Evolutionary conservation across 2,113 vertebrate species (phyloP).

Genomic region (Stegostoma tigrinum): DNA sequence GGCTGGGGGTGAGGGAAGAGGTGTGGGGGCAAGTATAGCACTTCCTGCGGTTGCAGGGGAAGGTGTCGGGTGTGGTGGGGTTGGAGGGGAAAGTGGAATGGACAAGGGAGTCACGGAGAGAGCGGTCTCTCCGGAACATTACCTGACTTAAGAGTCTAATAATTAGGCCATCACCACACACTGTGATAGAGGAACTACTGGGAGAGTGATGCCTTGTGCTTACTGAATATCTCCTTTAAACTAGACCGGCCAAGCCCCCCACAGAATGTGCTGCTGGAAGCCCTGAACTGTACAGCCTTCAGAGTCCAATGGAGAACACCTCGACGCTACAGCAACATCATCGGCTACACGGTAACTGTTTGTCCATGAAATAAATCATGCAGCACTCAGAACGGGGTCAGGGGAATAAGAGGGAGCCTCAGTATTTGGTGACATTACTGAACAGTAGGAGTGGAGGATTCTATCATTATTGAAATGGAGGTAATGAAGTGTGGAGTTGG

Average conservation of each 20-base stretch:
- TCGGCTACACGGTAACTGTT: slow-evolving; percentile 72
- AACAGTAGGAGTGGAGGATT: background rate
- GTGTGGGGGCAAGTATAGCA: too few relatives aligned
- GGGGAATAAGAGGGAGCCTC: background rate
- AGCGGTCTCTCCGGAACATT: too few relatives aligned
- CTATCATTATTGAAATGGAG: background rate
- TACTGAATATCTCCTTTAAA: slow-evolving; percentile 39
- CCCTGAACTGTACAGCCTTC: slow-evolving; percentile 82
- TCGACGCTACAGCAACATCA: slow-evolving; percentile 66
- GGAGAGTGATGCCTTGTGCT: background rate
- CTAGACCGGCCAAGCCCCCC: slow-evolving; percentile 81
- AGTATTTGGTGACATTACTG: background rate
- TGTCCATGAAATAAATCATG: too few relatives aligned
- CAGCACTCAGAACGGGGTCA: background rate
- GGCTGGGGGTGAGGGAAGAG: too few relatives aligned
- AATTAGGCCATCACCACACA: background rate
- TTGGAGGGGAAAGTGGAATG: too few relatives aligned
- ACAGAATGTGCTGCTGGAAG: slow-evolving; percentile 69
- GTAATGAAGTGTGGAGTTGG: too few relatives aligned
- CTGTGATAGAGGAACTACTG: background rate
- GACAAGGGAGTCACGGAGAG: too few relatives aligned
- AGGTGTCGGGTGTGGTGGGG: too few relatives aligned
- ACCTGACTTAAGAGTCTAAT: too few relatives aligned
- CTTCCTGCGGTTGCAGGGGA: too few relatives aligned
- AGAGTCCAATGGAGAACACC: slow-evolving; percentile 83